Evolutionary conservation across 2,888 invertebrate species (phyloP).

Genomic region (Tetranychus piercei): DNA sequence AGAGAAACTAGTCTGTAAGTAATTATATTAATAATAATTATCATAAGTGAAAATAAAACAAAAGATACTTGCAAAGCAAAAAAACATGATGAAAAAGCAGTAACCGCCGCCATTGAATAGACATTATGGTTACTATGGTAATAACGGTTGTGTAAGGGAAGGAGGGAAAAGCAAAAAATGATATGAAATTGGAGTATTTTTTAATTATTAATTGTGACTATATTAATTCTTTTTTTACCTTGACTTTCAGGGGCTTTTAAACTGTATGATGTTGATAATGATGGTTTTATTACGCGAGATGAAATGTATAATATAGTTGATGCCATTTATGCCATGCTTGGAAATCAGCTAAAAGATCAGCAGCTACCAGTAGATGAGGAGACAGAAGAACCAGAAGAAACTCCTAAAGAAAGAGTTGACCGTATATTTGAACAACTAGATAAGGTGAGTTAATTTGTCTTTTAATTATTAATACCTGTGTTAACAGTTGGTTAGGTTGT

Average conservation of each 20-base stretch:
- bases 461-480: background rate
- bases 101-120: no score
- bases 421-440: conserved; percentile 99
- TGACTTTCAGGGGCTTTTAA: conserved; percentile 36
- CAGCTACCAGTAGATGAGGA: background rate
- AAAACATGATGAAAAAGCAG: no score
- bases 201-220: background rate
- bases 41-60: background rate
- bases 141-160: no score
- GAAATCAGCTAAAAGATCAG: conserved; percentile 31
- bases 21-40: background rate
- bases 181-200: no score
- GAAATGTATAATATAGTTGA: conserved; percentile 38
- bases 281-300: conserved; percentile 36
- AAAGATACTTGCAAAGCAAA: background rate
- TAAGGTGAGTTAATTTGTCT: conserved; percentile 37
- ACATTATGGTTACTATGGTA: no score
- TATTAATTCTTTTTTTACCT: background rate
- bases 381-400: conserved; percentile 32
- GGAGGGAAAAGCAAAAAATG: no score
- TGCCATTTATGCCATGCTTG: conserved; percentile 39
- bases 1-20: conserved; percentile 95
- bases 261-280: conserved; percentile 37
- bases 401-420: conserved; percentile 69
- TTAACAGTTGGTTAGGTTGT: background rate